phyloP scores from a whole-genome alignment of 2,113 vertebrate species.

The Meleagris gallopavo region DNA sequence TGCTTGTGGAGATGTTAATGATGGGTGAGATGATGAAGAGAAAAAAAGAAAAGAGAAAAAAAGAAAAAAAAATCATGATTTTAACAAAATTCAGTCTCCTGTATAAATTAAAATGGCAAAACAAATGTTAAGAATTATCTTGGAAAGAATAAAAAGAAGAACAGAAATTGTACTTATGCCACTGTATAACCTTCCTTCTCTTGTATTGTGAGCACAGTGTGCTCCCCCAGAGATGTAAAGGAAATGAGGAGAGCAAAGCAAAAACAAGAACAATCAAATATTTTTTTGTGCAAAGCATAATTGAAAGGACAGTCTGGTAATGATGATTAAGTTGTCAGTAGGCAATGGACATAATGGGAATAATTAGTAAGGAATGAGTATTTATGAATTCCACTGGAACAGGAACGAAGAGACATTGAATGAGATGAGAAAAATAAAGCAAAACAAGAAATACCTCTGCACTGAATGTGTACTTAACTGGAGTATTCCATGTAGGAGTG shows the following conservation, averaged over 20 bases:
- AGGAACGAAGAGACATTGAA: neutral
- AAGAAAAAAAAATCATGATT: neutral
- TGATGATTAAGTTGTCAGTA: neutral
- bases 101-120: neutral
- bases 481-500: neutral
- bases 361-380: neutral
- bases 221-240: neutral
- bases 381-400: neutral
- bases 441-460: neutral
- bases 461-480: neutral
- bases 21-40: too few relatives aligned
- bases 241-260: neutral
- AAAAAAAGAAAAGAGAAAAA: too few relatives aligned
- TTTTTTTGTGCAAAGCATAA: neutral
- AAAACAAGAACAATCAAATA: neutral
- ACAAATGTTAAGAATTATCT: neutral
- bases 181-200: neutral
- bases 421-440: neutral
- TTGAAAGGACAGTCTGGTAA: neutral
- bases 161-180: neutral
- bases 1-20: neutral
- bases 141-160: neutral
- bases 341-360: neutral
- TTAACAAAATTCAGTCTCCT: neutral
- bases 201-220: neutral